Base-by-base conservation (phyloP, 2,888 invertebrate species). In the Ochropleura leucogaster region DNA sequence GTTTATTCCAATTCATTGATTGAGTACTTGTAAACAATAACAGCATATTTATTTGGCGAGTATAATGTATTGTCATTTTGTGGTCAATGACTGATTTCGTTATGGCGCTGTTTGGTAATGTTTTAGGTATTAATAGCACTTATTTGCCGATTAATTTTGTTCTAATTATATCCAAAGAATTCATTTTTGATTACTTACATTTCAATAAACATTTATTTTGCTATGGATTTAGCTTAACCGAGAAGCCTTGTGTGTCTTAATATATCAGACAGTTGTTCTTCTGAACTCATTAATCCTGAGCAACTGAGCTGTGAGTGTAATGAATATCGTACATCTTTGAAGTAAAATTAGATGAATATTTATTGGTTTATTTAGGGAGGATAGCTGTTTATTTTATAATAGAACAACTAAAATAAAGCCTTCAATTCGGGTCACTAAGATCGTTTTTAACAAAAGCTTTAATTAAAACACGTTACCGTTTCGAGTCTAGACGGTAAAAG, bases 41-140 rank as follows among this genome's bases (percentile, higher is more conserved):
- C 73, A 78, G 55, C 57, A 49, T 76, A 10, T 74, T 77, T 82
- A 81, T 83, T 81, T 80, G 46, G 64, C 60, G 57, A 47, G 66
- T 57, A 62, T 72, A n/a, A 44, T 68, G 80, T 80, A n/a, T 47
- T 68, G 80, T 80, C 77, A 83, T 77, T 69, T 75, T 86, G 86
- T 64, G 86, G 86, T 86, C 47, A 10, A 30, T n/a, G 12, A 20
- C 53, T 51, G 68, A 66, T 67, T 68, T 67, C 12, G 10, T 44
- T 46, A 44, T 55, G 18, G 30, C 44, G 40, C 42, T 30, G 42
- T 78, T 78, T 65, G 40, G 47, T 78, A 57, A 20, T 47, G 55
- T 68, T 67, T 40, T 40, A 18, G 12, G 4, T 68, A 73, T 69
- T 82, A 59, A 51, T 82, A 83, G 49, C 14, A 62, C 8, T 62